Evolutionary conservation across 2,888 invertebrate genomes (phyloP).

Genomic region (Pecten maximus): DNA sequence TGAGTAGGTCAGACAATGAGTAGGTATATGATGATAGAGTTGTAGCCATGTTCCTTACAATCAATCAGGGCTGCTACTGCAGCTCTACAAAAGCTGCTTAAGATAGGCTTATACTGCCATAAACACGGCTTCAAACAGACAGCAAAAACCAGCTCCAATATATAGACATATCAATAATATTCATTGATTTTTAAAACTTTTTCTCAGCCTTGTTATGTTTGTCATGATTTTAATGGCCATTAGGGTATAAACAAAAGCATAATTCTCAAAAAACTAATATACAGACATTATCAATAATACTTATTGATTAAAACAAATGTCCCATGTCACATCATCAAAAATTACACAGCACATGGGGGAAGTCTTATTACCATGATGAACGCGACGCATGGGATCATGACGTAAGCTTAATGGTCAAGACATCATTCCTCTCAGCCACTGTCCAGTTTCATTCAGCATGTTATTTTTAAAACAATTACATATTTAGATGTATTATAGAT

Average conservation of each 20-base stretch:
- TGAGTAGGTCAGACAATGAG: not conserved
- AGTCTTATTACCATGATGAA: not conserved
- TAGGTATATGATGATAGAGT: not conserved
- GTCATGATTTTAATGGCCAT: not conserved
- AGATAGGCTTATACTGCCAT: not conserved
- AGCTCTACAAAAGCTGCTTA: not conserved
- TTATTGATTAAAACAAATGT: conserved; percentile 22
- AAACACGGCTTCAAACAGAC: not conserved
- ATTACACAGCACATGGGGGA: not conserved
- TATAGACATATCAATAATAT: conserved; percentile 5
- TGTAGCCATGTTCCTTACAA: not conserved
- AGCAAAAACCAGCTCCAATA: conserved; percentile 5
- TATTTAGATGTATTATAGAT: not conserved
- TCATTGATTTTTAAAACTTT: conserved; percentile 19
- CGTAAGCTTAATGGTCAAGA: not conserved
- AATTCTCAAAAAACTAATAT: not conserved
- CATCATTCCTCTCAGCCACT: not conserved
- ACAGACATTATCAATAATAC: conserved; percentile 15
- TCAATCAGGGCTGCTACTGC: not conserved
- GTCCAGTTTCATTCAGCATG: not conserved
- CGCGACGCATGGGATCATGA: not conserved
- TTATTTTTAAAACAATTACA: not conserved
- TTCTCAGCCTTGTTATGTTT: not conserved
- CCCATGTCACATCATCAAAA: not conserved
- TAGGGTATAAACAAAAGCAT: conserved; percentile 11